Conservation (phyloP, 1,140 invertebrate genomes). For the Ptiloglossa arizonensis region DNA sequence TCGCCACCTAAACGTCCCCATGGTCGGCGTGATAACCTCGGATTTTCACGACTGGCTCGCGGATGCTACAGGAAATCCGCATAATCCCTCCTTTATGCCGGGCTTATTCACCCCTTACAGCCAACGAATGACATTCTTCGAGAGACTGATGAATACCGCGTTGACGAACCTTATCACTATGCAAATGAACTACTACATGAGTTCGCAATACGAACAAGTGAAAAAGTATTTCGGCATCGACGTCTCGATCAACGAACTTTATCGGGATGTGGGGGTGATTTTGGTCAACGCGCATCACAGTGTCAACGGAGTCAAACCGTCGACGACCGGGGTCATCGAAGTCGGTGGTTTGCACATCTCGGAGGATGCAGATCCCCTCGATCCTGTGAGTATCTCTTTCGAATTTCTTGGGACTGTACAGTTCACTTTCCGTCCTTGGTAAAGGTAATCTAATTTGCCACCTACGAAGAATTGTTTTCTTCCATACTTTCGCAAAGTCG, state of each 20-base stretch:
- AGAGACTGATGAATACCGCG: constrained; percentile 82
- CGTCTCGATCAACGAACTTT: constrained; percentile 73
- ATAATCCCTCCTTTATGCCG: constrained; percentile 83
- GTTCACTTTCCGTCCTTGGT: too few species aligned
- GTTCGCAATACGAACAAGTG: constrained; percentile 55
- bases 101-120: constrained; percentile 73
- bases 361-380: constrained; percentile 49
- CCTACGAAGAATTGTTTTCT: too few species aligned
- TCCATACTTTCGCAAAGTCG: too few species aligned
- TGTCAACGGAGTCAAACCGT: constrained; percentile 79
- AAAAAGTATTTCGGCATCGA: constrained; percentile 76
- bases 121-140: constrained; percentile 85
- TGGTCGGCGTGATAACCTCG: constrained; percentile 83
- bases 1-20: constrained; percentile 83
- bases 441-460: too few species aligned
- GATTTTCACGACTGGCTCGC: constrained; percentile 83
- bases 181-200: constrained; percentile 52
- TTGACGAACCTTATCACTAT: constrained; percentile 6
- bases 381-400: constrained; percentile 58
- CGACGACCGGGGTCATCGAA: constrained; percentile 82
- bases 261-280: constrained; percentile 80
- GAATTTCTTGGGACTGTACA: not conserved
- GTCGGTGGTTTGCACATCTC: constrained; percentile 84
- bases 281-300: constrained; percentile 83
- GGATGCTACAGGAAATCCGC: constrained; percentile 83